phyloP scores from a whole-genome alignment of 2,888 invertebrate genomes.

The Cephus sareptanus region DNA sequence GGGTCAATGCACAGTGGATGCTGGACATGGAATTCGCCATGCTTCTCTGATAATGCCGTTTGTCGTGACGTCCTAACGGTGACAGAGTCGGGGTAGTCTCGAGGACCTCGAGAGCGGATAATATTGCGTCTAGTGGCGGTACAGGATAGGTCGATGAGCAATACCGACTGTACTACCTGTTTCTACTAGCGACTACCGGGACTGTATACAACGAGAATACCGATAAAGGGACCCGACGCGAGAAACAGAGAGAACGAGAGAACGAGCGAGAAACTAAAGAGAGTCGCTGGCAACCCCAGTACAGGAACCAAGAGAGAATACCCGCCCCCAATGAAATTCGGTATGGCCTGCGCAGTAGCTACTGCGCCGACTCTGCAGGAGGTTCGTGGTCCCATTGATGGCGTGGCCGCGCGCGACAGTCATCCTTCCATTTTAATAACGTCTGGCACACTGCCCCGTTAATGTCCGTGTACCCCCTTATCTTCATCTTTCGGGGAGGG shows the following conservation, averaged over 20 bases:
- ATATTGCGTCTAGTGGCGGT: background rate
- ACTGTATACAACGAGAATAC: background rate
- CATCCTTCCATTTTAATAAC: conserved; percentile 58
- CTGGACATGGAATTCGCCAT: background rate
- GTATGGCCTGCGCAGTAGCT: conserved; percentile 39
- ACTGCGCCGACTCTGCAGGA: conserved; percentile 27
- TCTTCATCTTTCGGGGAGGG: conserved; percentile 22
- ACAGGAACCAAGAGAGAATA: conserved; percentile 3
- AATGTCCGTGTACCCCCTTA: conserved; percentile 44
- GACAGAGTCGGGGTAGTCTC: background rate
- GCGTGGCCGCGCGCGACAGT: conserved; percentile 14
- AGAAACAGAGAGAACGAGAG: conserved; percentile 17
- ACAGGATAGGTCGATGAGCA: background rate
- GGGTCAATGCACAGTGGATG: background rate
- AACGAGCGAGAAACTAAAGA: conserved; percentile 21
- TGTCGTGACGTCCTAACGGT: background rate
- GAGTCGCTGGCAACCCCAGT: conserved; percentile 9
- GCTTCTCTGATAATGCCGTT: background rate
- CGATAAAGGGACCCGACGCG: background rate
- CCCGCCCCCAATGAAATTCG: conserved; percentile 38
- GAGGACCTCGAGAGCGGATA: background rate
- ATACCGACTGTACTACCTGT: background rate
- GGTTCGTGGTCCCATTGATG: background rate
- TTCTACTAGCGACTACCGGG: background rate
- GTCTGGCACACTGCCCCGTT: conserved; percentile 62